phyloP scores from a whole-genome alignment of 2,888 invertebrate species.

The Limnephilus auricula region DNA sequence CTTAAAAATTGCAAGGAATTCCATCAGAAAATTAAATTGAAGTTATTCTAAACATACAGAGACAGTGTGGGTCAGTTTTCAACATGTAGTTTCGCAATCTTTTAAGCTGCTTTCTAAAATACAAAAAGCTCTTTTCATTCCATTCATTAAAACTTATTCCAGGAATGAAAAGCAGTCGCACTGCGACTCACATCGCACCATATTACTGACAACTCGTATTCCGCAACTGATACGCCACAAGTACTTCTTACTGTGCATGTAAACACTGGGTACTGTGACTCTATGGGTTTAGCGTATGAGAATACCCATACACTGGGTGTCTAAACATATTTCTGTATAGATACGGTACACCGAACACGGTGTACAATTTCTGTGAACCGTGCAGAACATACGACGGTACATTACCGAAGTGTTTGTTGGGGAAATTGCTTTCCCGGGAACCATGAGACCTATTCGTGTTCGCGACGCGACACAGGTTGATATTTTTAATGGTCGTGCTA shows the following conservation, averaged over 20 bases:
- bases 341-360: background rate
- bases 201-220: background rate
- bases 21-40: background rate
- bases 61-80: background rate
- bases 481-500: background rate
- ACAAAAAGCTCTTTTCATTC: background rate
- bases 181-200: background rate
- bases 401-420: background rate
- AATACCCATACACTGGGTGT: too few relatives aligned
- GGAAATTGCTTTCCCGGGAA: slow-evolving; percentile 26
- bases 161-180: background rate
- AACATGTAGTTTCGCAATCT: background rate
- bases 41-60: background rate
- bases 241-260: background rate
- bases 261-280: background rate
- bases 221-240: too few relatives aligned
- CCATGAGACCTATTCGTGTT: background rate
- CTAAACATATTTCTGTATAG: too few relatives aligned
- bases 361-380: background rate
- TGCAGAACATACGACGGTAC: background rate
- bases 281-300: too few relatives aligned
- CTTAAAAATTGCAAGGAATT: background rate
- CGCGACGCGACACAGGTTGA: background rate
- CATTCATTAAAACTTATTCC: background rate
- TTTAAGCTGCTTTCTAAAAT: background rate